These are phyloP conservation scores for Romanogobio albipinnatus DNA, from an alignment of 2,113 vertebrate genomes.

Conservation along the genomic window DNA sequence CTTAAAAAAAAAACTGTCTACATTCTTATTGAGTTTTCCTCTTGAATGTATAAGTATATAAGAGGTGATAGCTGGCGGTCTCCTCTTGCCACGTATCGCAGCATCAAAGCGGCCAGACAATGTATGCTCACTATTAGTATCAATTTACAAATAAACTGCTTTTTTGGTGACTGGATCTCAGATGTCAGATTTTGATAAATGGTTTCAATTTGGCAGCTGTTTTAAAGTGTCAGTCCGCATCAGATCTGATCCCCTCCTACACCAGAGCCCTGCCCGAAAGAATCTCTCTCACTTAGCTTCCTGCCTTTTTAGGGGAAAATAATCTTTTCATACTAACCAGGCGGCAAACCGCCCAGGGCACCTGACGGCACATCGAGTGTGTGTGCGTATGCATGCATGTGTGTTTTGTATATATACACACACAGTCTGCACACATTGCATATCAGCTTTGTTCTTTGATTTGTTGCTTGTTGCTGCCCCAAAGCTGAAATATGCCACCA, in stretches of 20 bases:
- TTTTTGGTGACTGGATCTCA: constrained; percentile 77
- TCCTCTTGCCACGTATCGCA: constrained; percentile 65
- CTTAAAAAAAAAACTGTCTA: constrained; percentile 38
- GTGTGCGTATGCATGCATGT: background rate
- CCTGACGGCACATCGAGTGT: constrained; percentile 43
- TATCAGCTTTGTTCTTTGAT: constrained; percentile 6
- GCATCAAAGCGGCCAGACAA: constrained; percentile 68
- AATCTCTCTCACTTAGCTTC: constrained; percentile 78
- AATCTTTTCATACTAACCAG: constrained; percentile 77
- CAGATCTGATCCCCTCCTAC: constrained; percentile 66
- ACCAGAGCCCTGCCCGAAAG: constrained; percentile 69
- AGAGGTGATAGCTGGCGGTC: constrained; percentile 59
- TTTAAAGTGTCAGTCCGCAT: constrained; percentile 78
- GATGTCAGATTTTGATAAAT: constrained; percentile 83
- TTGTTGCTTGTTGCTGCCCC: constrained; percentile 19
- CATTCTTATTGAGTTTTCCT: constrained; percentile 73
- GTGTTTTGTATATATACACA: background rate
- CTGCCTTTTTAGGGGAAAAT: constrained; percentile 65
- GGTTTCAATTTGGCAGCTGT: constrained; percentile 83
- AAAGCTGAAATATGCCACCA: constrained; percentile 22
- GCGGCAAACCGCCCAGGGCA: constrained; percentile 58
- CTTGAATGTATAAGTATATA: constrained; percentile 77
- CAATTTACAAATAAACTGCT: constrained; percentile 82
- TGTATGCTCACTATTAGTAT: constrained; percentile 78
- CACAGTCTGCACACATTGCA: background rate